A percentile compares a stretch with the other conserved stretches of the same genome.
Evolutionary conservation across 1,140 invertebrate species (phyloP).

Genomic region (Drosophila aff.): DNA sequence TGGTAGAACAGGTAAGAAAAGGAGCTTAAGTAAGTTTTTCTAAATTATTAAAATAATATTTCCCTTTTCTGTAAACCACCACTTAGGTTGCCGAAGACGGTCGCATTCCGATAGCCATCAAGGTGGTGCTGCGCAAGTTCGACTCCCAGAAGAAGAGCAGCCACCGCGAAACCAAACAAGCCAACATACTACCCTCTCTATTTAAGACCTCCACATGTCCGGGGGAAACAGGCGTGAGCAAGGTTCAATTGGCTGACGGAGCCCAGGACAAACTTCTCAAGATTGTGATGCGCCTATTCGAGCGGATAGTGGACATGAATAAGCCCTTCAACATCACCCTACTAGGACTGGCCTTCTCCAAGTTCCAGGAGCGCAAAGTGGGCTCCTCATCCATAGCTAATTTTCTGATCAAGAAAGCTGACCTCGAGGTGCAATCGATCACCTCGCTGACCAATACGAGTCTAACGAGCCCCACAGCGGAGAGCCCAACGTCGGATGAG

Average conservation of each 20-base stretch:
- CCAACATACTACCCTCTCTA: conserved; percentile 88
- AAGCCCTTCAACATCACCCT: conserved; percentile 92
- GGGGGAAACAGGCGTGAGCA: conserved; percentile 79
- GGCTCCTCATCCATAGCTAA: conserved; percentile 89
- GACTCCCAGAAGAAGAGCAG: conserved; percentile 87
- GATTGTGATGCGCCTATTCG: conserved; percentile 91
- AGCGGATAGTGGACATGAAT: conserved; percentile 89
- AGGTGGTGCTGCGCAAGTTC: conserved; percentile 90
- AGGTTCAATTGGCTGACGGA: conserved; percentile 86
- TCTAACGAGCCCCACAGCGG: conserved; percentile 63
- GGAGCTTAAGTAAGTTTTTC: neutral
- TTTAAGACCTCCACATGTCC: conserved; percentile 86
- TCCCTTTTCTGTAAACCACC: neutral
- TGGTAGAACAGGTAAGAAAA: conserved; percentile 87
- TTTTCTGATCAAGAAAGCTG: conserved; percentile 89
- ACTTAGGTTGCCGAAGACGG: conserved; percentile 89
- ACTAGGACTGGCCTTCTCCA: conserved; percentile 91
- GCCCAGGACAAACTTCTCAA: conserved; percentile 89
- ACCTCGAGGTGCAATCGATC: conserved; percentile 90
- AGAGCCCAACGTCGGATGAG: conserved; percentile 63
- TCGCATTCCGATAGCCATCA: conserved; percentile 90
- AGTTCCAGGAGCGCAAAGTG: conserved; percentile 89
- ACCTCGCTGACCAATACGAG: conserved; percentile 87
- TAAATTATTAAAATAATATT: neutral
- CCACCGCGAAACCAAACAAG: conserved; percentile 90